Evolutionary conservation across 2,797 vertebrate genomes (phyloP), one percentile per base, ranked within the genome.

Genomic region (Lepus townsendii): DNA sequence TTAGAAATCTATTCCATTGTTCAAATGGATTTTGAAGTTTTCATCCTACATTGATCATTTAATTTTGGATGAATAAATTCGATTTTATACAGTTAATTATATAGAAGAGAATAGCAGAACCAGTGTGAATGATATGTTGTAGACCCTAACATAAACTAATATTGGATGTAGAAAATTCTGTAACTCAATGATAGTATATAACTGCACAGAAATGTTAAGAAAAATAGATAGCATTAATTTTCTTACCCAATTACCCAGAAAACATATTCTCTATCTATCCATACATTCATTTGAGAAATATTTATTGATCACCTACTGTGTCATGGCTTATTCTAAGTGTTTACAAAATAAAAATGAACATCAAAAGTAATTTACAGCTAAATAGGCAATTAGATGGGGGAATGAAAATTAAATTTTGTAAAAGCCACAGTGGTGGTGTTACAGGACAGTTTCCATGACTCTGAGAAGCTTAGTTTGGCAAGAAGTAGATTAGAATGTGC

Each of bases 1-100:
- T 60, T 82, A 35, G 79, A 88, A 80, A 52, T 2, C 66, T 52
- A 88, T 22, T 86, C 82, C 24, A 47, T 94, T 92, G 24, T 66
- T 92, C 73, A 69, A 50, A 80, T 71, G 30, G n/a, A 93, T 90
- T 96, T 96, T 93, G 47, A 90, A 93, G 92, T 75, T 93, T 87
- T 77, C 84, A 69, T 90, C 42, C 24, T 87, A 62, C 77, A 19
- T 69, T 52, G 63, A 69, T 6, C 27, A 82, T 92, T 95, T 96
- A 62, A 96, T 94, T 84, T 73, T 92, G 6, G 50, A 38, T 77
- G 27, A 90, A 90, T 60, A 96, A 92, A 78, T 68, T 90, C 35
- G 92, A 82, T 85, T 47, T 42, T 84, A 62, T 78, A 0, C 30
- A 92, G 77, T 92, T 95, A 90, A 91, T 94, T 96, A 85, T 83